Evolutionary conservation across 2,797 vertebrate species (phyloP), one percentile per base, ranked within the genome.

Genomic region (Trachurus trachurus): DNA sequence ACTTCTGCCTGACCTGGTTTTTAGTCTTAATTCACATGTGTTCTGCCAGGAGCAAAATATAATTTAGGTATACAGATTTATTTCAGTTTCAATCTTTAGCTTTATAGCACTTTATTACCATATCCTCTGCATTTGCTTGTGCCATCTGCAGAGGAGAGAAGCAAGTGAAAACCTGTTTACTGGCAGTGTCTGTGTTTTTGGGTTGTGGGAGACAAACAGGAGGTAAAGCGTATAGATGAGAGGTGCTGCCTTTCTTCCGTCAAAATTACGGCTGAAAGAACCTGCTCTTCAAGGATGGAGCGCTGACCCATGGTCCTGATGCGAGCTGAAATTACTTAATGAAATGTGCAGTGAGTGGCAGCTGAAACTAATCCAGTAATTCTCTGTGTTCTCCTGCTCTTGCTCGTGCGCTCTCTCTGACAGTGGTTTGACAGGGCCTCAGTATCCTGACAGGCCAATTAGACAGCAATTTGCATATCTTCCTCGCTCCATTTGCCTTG

Each of bases 391-490:
- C 70, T 77, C 63, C 49, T 13, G 44, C 71, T 65, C 69, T 37
- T 39, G 45, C 75, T 73, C 67, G 56, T 68, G 59, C 64, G 71
- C 64, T 73, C 71, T 82, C 39, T 68, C 82, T 87, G 82, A 88
- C 89, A 82, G 85, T 52, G 69, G 69, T 79, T 88, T 91, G 92
- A 94, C 92, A 88, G 83, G 82, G 45, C 80, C 75, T 85, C 75
- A 78, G 37, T 71, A 74, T 84, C 61, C 87, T 95, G 94, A 96
- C 94, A 94, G 93, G 90, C 92, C 93, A 95, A 95, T 96, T 96
- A 96, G 92, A 91, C 74, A 68, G 71, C 66, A 83, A 95, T 96
- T 95, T 95, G 92, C 94, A 95, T 95, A 94, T 95, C 92, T 89
- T 86, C 86, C 78, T 82, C 45, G 75, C 89, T 91, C 84, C 88